These are phyloP conservation scores for Scalopus aquaticus DNA, from an alignment of 2,113 vertebrate species.

Conservation along the genomic window DNA sequence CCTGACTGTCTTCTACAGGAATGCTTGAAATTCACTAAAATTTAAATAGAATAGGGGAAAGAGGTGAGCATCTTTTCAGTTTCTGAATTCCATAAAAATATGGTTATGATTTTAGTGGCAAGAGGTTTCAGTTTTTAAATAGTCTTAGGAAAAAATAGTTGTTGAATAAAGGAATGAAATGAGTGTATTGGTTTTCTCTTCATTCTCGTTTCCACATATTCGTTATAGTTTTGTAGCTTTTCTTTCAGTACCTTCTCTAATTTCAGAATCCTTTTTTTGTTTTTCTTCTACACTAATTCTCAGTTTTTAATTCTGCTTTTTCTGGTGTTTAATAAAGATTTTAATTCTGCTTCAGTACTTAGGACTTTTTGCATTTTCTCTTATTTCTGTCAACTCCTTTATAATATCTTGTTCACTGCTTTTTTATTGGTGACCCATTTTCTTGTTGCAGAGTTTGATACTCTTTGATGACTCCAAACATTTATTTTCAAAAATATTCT, in stretches of 20 bases:
- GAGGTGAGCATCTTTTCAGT: background rate
- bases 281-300: background rate
- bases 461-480: background rate
- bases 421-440: background rate
- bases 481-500: conserved; percentile 5
- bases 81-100: background rate
- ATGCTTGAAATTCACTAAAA: background rate
- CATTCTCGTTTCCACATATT: background rate
- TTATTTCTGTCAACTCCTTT: background rate
- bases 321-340: background rate
- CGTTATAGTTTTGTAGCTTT: background rate
- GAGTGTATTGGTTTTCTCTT: background rate
- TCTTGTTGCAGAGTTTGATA: background rate
- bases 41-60: background rate
- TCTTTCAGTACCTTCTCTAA: background rate
- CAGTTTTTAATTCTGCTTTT: background rate
- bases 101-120: background rate
- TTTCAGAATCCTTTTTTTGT: background rate
- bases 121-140: background rate
- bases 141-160: background rate
- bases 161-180: background rate
- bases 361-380: background rate
- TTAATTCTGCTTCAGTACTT: background rate
- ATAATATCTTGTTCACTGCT: background rate
- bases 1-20: background rate